Evolutionary conservation across 1,140 invertebrate species (phyloP), one percentile per base, ranked within the genome.

Genomic region (Ceratina australensis): DNA sequence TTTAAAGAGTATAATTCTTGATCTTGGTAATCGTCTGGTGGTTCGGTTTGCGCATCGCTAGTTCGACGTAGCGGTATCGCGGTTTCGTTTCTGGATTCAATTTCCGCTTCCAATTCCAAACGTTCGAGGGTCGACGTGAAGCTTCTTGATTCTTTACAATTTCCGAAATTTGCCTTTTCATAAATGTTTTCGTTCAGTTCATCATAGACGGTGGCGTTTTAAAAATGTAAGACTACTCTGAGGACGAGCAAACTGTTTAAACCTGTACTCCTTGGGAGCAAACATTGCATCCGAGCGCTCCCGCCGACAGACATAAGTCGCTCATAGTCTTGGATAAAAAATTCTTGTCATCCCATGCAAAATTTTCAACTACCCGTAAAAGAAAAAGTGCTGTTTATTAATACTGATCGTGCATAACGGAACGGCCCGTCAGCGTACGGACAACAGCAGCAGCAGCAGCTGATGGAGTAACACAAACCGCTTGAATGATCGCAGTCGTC

Each of bases 11-110:
- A 57, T 26, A 42, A 59, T 63, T 81, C 75, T 8, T 77, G 66
- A 10, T 85, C 67, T 20, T 79, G 59, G 71, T 8, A 42, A 42
- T 88, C 83, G 10, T 86, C 80, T 28, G 73, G 84, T 28, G 71
- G 83, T 79, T 89, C 89, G 1, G 85, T 88, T 73, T 88, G 84
- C 3, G 74, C 80, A n/a, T 87, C 85, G 63, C 81, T 88, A 28
- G 84, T 87, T 54, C 76, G 80, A n/a, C 73, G 78, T 47, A 74
- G 59, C 56, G 81, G 52, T 76, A 78, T 85, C 49, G 57, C 68
- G 13, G 33, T 42, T 42, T 85, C 83, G 47, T 88, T 80, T 50
- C 64, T 66, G 4, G 80, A 73, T 52, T 83, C 73, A 26, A 72
- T 69, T 42, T 83, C 80, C 16, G 78, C 67, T 3, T 81, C 84